phyloP scores from a whole-genome alignment of 2,888 invertebrate genomes.

The Fragum whitleyi region DNA sequence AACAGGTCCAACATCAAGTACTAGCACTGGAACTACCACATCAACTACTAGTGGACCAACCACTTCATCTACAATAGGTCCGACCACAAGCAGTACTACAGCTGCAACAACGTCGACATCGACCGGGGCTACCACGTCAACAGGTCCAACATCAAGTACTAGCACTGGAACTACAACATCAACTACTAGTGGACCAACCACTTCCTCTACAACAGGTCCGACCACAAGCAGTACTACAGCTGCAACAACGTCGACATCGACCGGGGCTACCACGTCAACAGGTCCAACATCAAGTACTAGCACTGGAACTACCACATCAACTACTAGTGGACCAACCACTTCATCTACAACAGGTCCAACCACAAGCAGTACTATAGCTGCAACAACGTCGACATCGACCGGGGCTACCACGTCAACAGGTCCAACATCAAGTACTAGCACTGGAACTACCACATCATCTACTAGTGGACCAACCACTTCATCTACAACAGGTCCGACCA shows the following conservation, averaged over 20 bases:
- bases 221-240: not conserved
- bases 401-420: not conserved
- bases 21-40: not conserved
- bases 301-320: not conserved
- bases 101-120: slow-evolving; percentile 2
- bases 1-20: not conserved
- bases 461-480: slow-evolving; percentile 1
- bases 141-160: not conserved
- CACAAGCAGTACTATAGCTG: not conserved
- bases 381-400: slow-evolving; percentile 1
- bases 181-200: slow-evolving; percentile 1
- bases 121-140: not conserved
- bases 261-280: not conserved
- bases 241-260: not conserved
- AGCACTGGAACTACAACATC: not conserved
- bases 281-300: not conserved
- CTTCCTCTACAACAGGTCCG: not conserved
- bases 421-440: not conserved
- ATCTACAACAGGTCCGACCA: not conserved
- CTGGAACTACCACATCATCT: not conserved
- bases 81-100: not conserved
- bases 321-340: slow-evolving; percentile 1
- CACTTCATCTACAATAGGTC: not conserved
- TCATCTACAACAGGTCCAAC: slow-evolving; percentile 1
- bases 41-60: slow-evolving; percentile 4